These are phyloP conservation scores for Mylabris sibirica DNA, from an alignment of 2,888 invertebrate species.

Conservation along the genomic window DNA sequence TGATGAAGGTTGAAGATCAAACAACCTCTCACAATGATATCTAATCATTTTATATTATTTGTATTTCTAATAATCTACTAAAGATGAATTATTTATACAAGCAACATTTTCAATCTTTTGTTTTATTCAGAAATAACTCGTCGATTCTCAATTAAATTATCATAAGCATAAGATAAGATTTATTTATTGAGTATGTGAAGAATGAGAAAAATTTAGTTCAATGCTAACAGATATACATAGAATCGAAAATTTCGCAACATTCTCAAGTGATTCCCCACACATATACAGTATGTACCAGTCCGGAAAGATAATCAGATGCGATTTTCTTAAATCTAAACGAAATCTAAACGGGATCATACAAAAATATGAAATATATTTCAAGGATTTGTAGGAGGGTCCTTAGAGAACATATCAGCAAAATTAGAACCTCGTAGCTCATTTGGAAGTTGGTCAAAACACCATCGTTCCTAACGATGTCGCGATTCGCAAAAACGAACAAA, in stretches of 20 bases:
- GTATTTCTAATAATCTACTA: not conserved
- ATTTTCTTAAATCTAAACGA: too few species aligned
- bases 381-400: too few species aligned
- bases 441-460: too few species aligned
- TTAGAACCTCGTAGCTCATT: too few species aligned
- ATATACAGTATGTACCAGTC: too few species aligned
- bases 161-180: not conserved
- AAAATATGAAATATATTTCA: too few species aligned
- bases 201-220: not conserved
- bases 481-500: too few species aligned
- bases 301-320: too few species aligned
- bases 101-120: not conserved
- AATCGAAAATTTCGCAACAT: not conserved
- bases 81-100: not conserved
- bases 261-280: too few species aligned
- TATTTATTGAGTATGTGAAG: not conserved
- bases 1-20: constrained; percentile 5
- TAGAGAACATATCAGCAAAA: too few species aligned
- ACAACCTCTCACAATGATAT: not conserved
- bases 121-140: not conserved
- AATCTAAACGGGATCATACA: too few species aligned
- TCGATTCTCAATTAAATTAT: not conserved
- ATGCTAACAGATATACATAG: not conserved
- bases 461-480: too few species aligned
- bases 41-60: not conserved